Conservation (phyloP, 2,113 vertebrate genomes). For the Diadophis punctatus region DNA sequence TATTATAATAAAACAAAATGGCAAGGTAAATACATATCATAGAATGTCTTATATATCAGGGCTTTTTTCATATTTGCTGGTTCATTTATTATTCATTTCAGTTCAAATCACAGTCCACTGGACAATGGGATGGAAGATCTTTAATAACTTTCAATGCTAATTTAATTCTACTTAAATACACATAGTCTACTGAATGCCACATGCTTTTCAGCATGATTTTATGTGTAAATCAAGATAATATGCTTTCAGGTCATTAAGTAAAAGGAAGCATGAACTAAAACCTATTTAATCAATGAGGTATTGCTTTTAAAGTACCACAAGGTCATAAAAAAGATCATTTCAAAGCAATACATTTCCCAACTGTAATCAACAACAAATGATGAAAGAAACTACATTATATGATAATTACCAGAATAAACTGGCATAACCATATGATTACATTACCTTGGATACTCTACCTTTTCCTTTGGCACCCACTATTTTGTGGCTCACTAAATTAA, state of each 20-base stretch:
- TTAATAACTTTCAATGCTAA: constrained; percentile 84
- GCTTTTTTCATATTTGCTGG: constrained; percentile 45
- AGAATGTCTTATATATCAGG: constrained; percentile 22
- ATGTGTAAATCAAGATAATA: constrained; percentile 89
- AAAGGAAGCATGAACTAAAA: constrained; percentile 84
- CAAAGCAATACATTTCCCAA: constrained; percentile 80
- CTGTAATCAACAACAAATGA: constrained; percentile 87
- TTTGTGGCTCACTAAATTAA: neutral
- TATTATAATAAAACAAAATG: constrained; percentile 45
- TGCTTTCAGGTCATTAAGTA: constrained; percentile 88
- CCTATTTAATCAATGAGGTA: constrained; percentile 89
- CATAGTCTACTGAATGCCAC: constrained; percentile 76
- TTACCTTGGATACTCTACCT: constrained; percentile 35
- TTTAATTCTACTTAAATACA: constrained; percentile 87
- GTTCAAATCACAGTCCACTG: constrained; percentile 70
- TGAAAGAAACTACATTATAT: constrained; percentile 56
- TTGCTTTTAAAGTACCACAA: constrained; percentile 84
- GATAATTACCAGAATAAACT: constrained; percentile 63
- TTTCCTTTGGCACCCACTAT: neutral
- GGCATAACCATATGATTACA: constrained; percentile 50
- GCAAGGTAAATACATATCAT: constrained; percentile 46
- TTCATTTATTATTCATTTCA: constrained; percentile 76
- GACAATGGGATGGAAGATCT: constrained; percentile 74
- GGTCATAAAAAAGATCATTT: constrained; percentile 88
- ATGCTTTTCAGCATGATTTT: constrained; percentile 82